These are phyloP conservation scores for Oreochromis niloticus DNA, from an alignment of 2,113 vertebrate genomes.

Conservation along the genomic window DNA sequence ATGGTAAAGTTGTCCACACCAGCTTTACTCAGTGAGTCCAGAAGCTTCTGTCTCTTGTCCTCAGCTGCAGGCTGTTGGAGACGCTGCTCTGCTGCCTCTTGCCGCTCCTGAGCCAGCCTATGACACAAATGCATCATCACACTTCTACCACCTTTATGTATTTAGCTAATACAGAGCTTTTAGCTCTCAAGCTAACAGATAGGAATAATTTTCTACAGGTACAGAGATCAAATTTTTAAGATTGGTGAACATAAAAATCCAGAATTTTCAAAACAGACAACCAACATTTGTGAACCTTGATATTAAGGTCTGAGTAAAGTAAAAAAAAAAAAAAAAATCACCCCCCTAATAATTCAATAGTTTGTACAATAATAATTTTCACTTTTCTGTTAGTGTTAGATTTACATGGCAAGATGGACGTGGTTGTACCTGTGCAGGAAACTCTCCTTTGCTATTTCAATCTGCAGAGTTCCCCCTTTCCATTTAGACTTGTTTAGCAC, in stretches of 20 bases:
- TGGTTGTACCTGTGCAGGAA: conserved; percentile 83
- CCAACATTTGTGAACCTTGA: background rate
- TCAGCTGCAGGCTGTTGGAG: conserved; percentile 41
- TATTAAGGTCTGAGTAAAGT: background rate
- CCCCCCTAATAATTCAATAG: background rate
- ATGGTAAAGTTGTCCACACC: conserved; percentile 83
- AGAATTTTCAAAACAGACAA: background rate
- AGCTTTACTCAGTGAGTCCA: conserved; percentile 73
- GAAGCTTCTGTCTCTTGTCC: conserved; percentile 30
- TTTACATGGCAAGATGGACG: background rate
- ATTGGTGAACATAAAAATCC: background rate
- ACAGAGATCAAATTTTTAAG: background rate
- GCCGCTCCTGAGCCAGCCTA: conserved; percentile 82
- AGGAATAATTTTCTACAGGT: background rate
- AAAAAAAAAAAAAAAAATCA: background rate
- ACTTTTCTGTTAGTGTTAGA: background rate
- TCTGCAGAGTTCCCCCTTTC: conserved; percentile 91
- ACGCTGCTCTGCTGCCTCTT: conserved; percentile 59
- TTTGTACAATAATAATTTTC: background rate
- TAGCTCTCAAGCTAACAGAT: background rate
- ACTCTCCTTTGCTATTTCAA: conserved; percentile 90
- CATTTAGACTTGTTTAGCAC: conserved; percentile 90
- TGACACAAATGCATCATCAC: background rate
- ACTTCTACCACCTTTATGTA: background rate
- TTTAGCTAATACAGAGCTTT: background rate